Evolutionary conservation across 2,888 invertebrate species (phyloP).

Genomic region (Netelia virgata): DNA sequence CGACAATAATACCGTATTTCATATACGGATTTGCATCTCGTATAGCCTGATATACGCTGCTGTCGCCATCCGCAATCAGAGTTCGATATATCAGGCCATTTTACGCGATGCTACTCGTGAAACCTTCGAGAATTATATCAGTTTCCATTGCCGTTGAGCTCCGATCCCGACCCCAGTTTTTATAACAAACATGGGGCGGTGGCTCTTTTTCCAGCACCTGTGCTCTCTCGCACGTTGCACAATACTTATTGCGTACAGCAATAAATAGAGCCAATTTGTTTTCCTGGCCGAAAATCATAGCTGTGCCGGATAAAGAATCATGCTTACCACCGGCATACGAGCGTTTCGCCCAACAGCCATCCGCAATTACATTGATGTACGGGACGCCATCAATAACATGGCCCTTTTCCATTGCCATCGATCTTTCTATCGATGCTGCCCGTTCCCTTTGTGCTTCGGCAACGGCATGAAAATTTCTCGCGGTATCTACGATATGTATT

Average conservation of each 20-base stretch:
- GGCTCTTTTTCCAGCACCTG: background rate
- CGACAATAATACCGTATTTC: conserved; percentile 52
- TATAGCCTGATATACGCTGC: conserved; percentile 76
- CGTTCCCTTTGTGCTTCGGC: background rate
- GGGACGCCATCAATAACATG: conserved; percentile 16
- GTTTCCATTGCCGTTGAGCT: conserved; percentile 75
- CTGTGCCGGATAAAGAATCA: conserved; percentile 50
- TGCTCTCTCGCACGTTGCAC: conserved; percentile 60
- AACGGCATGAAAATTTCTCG: conserved; percentile 4
- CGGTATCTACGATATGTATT: background rate
- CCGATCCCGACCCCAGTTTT: conserved; percentile 71
- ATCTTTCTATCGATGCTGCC: background rate
- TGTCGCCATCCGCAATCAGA: conserved; percentile 75
- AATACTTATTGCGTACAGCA: conserved; percentile 72
- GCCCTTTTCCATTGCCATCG: background rate
- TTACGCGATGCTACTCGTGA: conserved; percentile 64
- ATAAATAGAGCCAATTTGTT: conserved; percentile 70
- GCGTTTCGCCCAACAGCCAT: conserved; percentile 58
- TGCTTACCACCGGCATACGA: conserved; percentile 46
- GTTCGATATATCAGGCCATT: conserved; percentile 64
- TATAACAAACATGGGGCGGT: conserved; percentile 72
- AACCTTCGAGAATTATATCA: conserved; percentile 68
- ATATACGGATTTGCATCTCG: conserved; percentile 72
- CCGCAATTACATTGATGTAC: conserved; percentile 50
- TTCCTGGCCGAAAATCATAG: conserved; percentile 35